Base-by-base conservation (phyloP, 2,888 invertebrate genomes). In the Galerucella pusilla region DNA sequence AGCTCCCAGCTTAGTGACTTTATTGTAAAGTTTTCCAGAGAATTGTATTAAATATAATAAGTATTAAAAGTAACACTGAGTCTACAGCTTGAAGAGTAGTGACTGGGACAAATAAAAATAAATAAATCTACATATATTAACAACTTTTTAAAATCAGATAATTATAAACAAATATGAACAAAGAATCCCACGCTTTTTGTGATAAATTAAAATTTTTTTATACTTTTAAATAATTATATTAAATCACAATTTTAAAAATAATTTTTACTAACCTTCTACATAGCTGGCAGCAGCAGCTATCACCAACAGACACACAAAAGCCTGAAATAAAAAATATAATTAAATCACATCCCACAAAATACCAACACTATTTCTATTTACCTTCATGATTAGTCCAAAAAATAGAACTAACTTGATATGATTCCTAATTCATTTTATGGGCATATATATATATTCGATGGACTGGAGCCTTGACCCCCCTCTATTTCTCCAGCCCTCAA, bases 221-320 rank as follows among this genome's bases (percentile, higher is more conserved):
- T 0, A 42, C 1, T 42, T 42, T 42, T 42, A 42, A 9, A 42
- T 7, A 42, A 42, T 42, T 35, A 35, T 35, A 35, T 6, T 7
- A 67, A 10, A 28, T 12, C 2, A 11, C 3, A 16, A 60, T 20
- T 20, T 60, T 10, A 25, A 59, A 60, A 49, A 49, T 66, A 52
- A 63, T 35, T n/a, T 35, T 45, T 28, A 76, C 77, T 68, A 71
- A 80, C 80, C 81, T 78, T 80, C 77, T 35, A 77, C 78, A 46
- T 77, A 75, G 71, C 77, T 79, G 76, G 82, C 82, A 66, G 80
- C 80, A 45, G 81, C 80, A 64, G 80, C 83, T 66, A 83, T 81
- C 45, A 82, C 81, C 63, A 85, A 79, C 20, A 85, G 78, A 74
- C 84, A 85, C 71, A 84, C 81, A 75, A 84, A 84, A 78, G 82